Conservation (phyloP, 2,888 invertebrate species). For the Catocala nupta region DNA sequence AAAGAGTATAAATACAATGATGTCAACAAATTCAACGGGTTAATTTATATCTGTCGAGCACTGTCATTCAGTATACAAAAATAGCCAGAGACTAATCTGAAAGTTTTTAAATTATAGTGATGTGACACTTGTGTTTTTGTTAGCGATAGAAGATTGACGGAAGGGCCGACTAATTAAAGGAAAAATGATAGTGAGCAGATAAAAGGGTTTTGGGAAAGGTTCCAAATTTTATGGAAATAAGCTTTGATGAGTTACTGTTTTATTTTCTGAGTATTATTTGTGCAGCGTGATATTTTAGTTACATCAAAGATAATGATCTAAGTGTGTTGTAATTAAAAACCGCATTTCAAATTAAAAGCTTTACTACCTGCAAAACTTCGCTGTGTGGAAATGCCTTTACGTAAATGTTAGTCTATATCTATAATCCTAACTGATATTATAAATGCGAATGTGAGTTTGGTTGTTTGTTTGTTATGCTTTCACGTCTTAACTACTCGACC, state of each 20-base stretch:
- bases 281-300: background rate
- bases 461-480: too few species aligned
- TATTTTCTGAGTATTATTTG: background rate
- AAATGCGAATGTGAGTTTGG: too few species aligned
- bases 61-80: conserved; percentile 39
- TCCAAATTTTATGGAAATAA: conserved; percentile 22
- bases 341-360: background rate
- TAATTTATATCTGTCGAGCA: conserved; percentile 39
- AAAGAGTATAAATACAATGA: conserved; percentile 14
- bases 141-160: conserved; percentile 28
- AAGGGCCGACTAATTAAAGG: conserved; percentile 36
- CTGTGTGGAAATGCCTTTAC: too few species aligned
- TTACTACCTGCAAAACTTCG: too few species aligned
- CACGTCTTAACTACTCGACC: too few species aligned
- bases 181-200: conserved; percentile 34
- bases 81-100: conserved; percentile 27
- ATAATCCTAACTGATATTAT: too few species aligned
- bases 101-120: conserved; percentile 19
- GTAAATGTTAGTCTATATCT: too few species aligned
- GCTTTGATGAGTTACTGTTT: conserved; percentile 33
- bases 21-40: conserved; percentile 32
- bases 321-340: background rate
- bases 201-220: conserved; percentile 24
- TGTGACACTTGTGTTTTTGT: conserved; percentile 28
- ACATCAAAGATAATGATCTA: conserved; percentile 27